A percentile compares a stretch with the other conserved stretches of the same genome.
These are phyloP conservation scores for Isaurus tuberculatus DNA, from an alignment of 92 coral and sea anemone species.

Conservation along the genomic window DNA sequence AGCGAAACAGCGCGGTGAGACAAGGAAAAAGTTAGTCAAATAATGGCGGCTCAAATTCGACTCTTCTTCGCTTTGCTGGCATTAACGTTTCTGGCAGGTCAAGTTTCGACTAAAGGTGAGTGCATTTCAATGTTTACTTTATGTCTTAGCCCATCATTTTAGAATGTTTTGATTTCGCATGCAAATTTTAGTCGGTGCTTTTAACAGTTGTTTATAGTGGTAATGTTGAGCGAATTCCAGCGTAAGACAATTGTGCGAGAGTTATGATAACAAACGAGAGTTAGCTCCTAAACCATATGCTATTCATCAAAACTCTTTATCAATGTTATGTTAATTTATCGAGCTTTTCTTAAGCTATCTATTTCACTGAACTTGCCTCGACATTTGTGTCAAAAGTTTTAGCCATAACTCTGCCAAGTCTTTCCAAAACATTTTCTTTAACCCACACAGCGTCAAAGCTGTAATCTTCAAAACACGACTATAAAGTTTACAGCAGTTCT, in stretches of 20 bases:
- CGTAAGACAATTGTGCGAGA: background rate
- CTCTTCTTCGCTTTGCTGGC: background rate
- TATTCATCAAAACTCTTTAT: background rate
- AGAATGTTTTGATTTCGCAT: slow-evolving; percentile 47
- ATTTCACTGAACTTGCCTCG: background rate
- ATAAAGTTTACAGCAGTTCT: background rate
- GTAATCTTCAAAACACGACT: background rate
- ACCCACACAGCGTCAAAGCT: background rate
- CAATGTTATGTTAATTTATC: background rate
- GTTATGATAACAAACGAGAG: background rate
- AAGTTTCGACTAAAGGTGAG: slow-evolving; percentile 29
- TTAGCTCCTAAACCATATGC: background rate
- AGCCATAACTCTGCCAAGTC: background rate
- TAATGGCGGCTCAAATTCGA: slow-evolving; percentile 1
- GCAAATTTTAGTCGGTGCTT: slow-evolving; percentile 39
- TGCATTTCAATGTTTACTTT: slow-evolving; percentile 25
- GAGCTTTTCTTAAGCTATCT: slow-evolving; percentile 10
- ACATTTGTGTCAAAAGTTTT: slow-evolving; percentile 2
- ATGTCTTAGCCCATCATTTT: slow-evolving; percentile 30
- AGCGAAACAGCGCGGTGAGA: background rate
- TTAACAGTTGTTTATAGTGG: slow-evolving; percentile 36
- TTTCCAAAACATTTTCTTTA: background rate
- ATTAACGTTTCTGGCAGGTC: slow-evolving; percentile 7
- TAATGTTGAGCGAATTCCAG: slow-evolving; percentile 33
- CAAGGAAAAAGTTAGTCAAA: background rate